Evolutionary conservation across 2,113 vertebrate genomes (phyloP).

Genomic region (Pardalotus punctatus): DNA sequence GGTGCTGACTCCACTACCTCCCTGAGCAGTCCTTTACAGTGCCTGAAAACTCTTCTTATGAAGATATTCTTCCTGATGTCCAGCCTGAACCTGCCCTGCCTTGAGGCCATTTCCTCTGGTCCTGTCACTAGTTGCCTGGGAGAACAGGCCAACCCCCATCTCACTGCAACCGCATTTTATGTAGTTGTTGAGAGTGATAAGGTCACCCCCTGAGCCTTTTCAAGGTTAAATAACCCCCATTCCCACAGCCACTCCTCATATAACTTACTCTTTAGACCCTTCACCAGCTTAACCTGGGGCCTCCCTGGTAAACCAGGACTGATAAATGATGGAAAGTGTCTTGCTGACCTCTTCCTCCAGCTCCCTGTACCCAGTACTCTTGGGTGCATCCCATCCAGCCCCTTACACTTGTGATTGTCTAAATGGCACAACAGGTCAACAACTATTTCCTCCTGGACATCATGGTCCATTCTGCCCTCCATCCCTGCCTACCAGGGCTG

Average conservation of each 20-base stretch:
- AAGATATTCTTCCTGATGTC: not conserved
- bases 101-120: not conserved
- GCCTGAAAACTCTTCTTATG: not conserved
- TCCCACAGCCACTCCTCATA: not conserved
- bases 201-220: not conserved
- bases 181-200: too few relatives aligned
- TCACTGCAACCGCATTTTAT: not conserved
- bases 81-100: not conserved
- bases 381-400: not conserved
- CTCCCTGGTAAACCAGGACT: not conserved
- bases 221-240: too few relatives aligned
- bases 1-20: not conserved
- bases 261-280: not conserved
- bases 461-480: not conserved
- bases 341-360: not conserved
- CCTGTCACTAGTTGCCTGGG: not conserved
- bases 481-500: not conserved
- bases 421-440: not conserved
- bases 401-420: not conserved
- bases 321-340: not conserved
- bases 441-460: not conserved
- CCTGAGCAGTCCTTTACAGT: not conserved
- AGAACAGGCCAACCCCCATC: not conserved
- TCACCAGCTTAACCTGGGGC: not conserved
- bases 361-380: fast-evolving